phyloP scores from a whole-genome alignment of 2,113 vertebrate genomes.

The Chloropsis cyanopogon region DNA sequence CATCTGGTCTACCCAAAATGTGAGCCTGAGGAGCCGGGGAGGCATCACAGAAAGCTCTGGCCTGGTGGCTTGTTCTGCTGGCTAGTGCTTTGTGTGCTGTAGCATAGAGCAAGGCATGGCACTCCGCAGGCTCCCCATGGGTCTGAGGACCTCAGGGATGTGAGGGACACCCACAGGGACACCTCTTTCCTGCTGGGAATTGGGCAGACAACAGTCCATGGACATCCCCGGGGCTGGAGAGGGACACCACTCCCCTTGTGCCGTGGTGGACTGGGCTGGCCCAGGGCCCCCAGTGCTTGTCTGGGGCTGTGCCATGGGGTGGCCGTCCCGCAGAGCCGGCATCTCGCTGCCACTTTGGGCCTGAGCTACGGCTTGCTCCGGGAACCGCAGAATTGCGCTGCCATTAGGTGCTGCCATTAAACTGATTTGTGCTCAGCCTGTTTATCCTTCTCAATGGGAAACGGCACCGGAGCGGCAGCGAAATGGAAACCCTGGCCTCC shows the following conservation, averaged over 20 bases:
- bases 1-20: not conserved
- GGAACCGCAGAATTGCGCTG: not conserved
- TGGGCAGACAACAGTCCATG: not conserved
- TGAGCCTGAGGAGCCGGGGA: not conserved
- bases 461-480: not conserved
- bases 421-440: conserved; percentile 42
- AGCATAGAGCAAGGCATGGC: not conserved
- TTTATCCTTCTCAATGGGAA: conserved; percentile 22
- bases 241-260: not conserved
- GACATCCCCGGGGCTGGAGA: not conserved
- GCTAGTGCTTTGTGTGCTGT: not conserved
- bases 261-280: accelerated
- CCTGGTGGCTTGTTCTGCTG: not conserved
- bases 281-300: not conserved
- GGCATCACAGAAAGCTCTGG: not conserved
- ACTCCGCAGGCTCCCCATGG: not conserved
- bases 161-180: not conserved
- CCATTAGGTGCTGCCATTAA: conserved; percentile 43
- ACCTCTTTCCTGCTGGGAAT: not conserved
- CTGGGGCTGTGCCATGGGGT: not conserved
- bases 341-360: not conserved
- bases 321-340: accelerated
- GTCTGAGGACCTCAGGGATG: accelerated
- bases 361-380: not conserved
- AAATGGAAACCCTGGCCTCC: conserved; percentile 27